Base-by-base conservation (phyloP, 2,888 invertebrate species). In the Ommatoiulus sabulosus region DNA sequence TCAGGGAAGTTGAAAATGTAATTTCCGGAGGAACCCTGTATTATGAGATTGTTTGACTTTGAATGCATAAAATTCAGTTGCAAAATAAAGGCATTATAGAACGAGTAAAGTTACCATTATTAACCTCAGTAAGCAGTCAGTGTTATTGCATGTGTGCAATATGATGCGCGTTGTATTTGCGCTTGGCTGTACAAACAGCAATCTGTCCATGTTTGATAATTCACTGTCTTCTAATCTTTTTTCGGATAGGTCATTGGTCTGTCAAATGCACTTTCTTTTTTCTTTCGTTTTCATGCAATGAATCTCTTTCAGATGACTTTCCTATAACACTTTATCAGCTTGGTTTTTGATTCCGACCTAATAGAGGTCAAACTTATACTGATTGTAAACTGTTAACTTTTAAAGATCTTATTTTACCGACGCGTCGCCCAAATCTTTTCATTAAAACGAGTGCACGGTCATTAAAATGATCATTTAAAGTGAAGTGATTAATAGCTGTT, bases 241-340 rank as follows among this genome's bases (percentile, higher is more conserved):
- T 72, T 80, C 80, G 80, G 35, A 43, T 43, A 80, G 80, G 80
- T 80, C 80, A 80, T 80, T 80, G 80, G 80, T 80, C 80, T 80
- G 35, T 43, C 35, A 35, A 72, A 63, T 72, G 72, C 72, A 24
- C 72, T 72, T 72, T 72, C 72, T 72, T 72, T 72, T 72, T 72
- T 52, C 7, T 80, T 35, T 80, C 24, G 4, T 35, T 12, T 80
- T 43, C 80, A 80, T 80, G 80, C 35, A 80, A 80, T 35, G 24
- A 15, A 80, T 80, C 80, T 80, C 35, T 12, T 80, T 80, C 80
- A 43, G 15, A 80, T 80, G 35, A 80, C 80, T 72, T 72, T 72
- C 24, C 72, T 72, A 80, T 80, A 24, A 1, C 35, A 43, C 35
- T 80, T 80, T 80, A 80, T 35, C 80, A 80, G 80, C 35, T 35